Conservation (phyloP, 2,797 vertebrate genomes). For the Periophthalmus magnuspinnatus region DNA sequence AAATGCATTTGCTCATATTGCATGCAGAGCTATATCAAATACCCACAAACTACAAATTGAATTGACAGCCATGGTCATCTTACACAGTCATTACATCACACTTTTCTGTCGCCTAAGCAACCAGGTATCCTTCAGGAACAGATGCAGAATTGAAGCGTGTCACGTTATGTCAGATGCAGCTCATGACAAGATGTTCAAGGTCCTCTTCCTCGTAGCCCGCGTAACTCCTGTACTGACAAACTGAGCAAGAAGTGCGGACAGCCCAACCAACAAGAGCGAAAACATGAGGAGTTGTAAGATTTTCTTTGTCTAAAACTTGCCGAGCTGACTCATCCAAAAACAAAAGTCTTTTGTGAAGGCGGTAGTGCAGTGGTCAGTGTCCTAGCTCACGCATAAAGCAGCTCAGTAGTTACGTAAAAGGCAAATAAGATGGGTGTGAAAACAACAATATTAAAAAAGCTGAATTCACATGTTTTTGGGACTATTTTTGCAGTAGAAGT, state of each 20-base stretch:
- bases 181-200: constrained; percentile 21
- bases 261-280: constrained; percentile 24
- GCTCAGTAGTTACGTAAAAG: constrained; percentile 48
- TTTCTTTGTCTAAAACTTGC: constrained; percentile 37
- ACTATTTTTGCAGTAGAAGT: neutral
- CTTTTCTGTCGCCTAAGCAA: constrained; percentile 64
- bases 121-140: constrained; percentile 62
- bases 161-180: constrained; percentile 20
- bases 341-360: constrained; percentile 31
- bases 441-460: neutral
- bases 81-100: constrained; percentile 70
- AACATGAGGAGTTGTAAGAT: constrained; percentile 48
- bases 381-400: constrained; percentile 35
- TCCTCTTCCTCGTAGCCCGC: constrained; percentile 1
- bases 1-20: constrained; percentile 27
- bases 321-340: constrained; percentile 44
- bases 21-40: neutral
- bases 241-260: constrained; percentile 26
- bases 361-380: constrained; percentile 37
- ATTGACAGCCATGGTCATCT: constrained; percentile 50
- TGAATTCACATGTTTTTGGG: neutral
- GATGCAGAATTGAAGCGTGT: constrained; percentile 16
- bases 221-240: constrained; percentile 11
- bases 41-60: neutral
- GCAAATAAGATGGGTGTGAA: constrained; percentile 1